Conservation (phyloP, 1,140 invertebrate genomes). For the Hycleus phaleratus region DNA sequence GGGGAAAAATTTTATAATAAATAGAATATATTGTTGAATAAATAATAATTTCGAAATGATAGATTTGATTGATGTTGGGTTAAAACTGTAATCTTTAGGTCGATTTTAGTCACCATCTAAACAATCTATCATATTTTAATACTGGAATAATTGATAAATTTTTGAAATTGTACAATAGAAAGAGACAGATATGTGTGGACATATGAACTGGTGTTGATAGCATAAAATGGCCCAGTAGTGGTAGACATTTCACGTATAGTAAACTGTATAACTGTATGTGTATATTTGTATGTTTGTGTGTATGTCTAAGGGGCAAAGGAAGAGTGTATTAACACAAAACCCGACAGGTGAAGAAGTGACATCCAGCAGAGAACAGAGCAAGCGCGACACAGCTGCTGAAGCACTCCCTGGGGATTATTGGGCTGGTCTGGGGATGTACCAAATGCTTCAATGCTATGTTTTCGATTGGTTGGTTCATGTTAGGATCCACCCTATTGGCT, state of each 20-base stretch:
- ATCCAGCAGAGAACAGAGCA: conserved; percentile 12
- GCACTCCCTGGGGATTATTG: conserved; percentile 7
- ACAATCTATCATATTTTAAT: not conserved
- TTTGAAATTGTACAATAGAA: not conserved
- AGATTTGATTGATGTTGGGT: too few species aligned
- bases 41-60: too few species aligned
- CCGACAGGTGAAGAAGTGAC: conserved; percentile 13
- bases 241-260: not conserved
- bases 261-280: too few species aligned
- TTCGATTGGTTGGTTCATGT: conserved; percentile 8
- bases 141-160: not conserved
- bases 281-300: too few species aligned
- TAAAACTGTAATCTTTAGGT: too few species aligned
- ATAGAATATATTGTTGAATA: too few species aligned
- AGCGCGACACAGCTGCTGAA: conserved; percentile 10
- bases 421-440: not conserved
- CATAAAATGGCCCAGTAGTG: conserved; percentile 4
- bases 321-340: too few species aligned
- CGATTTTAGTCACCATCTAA: not conserved
- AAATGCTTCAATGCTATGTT: conserved; percentile 1
- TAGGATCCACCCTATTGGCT: conserved; percentile 7
- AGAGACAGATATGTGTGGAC: not conserved
- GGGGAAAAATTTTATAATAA: too few species aligned
- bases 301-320: too few species aligned
- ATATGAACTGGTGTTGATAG: not conserved